These are phyloP conservation scores for Nysson spinosus DNA, from an alignment of 2,888 invertebrate genomes.

Conservation along the genomic window DNA sequence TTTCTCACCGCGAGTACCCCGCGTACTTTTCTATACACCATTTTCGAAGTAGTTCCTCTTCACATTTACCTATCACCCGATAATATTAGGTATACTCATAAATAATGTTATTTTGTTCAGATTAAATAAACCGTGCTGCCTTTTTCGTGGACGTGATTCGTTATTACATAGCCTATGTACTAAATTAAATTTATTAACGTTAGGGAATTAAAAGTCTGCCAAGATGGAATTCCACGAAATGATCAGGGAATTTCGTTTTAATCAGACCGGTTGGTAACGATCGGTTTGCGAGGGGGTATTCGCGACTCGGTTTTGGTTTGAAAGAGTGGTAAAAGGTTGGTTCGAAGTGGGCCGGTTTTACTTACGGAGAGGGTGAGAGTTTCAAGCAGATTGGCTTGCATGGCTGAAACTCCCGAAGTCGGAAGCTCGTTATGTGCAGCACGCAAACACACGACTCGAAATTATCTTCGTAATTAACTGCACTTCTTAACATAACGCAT, in stretches of 20 bases:
- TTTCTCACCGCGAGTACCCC: conserved; percentile 26
- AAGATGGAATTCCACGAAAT: conserved; percentile 34
- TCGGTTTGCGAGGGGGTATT: conserved; percentile 39
- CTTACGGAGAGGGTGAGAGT: conserved; percentile 23
- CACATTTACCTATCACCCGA: not conserved
- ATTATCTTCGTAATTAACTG: conserved; percentile 77
- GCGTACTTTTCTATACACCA: conserved; percentile 6
- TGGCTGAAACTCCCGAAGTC: conserved; percentile 65
- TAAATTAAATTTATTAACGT: too few species aligned
- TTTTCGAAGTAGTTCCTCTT: conserved; percentile 4
- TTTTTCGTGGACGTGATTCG: conserved; percentile 2
- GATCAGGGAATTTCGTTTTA: conserved; percentile 53
- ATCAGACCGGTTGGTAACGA: conserved; percentile 56
- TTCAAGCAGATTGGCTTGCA: conserved; percentile 70
- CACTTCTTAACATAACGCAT: conserved; percentile 77
- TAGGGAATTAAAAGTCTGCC: too few species aligned
- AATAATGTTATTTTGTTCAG: too few species aligned
- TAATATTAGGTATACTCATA: too few species aligned
- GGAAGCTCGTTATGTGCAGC: conserved; percentile 74
- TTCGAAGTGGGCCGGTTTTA: not conserved
- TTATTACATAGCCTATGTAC: too few species aligned
- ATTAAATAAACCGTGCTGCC: too few species aligned
- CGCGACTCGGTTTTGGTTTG: conserved; percentile 34
- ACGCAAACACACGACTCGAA: conserved; percentile 75
- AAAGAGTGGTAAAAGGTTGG: conserved; percentile 26